A percentile compares a stretch with the other conserved stretches of the same genome.
Conservation (phyloP, 92 coral and sea anemone species). For the Umimayanthus chanpuru region DNA sequence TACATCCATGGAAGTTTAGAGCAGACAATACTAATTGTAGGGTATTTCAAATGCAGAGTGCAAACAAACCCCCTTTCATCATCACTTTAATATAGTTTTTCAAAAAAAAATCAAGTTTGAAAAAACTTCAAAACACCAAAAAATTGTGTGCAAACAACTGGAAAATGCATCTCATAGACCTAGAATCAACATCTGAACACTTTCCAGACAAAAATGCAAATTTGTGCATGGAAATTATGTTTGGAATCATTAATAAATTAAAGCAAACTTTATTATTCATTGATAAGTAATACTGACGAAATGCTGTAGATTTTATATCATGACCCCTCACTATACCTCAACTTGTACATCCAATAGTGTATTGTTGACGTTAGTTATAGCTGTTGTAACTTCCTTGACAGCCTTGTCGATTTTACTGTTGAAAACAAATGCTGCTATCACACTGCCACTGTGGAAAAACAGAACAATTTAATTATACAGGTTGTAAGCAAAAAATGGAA, state of each 20-base stretch:
- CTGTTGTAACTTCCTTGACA: slow-evolving; percentile 54
- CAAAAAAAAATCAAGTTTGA: no score
- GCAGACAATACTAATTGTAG: not conserved
- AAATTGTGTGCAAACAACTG: no score
- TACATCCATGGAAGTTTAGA: not conserved
- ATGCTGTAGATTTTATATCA: not conserved
- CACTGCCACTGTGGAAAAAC: slow-evolving; percentile 54
- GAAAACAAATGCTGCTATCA: slow-evolving; percentile 76
- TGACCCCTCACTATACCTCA: slow-evolving; percentile 32
- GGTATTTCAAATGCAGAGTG: no score
- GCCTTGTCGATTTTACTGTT: slow-evolving; percentile 60
- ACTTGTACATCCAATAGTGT: slow-evolving; percentile 57
- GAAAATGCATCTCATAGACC: no score
- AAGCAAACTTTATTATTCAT: no score
- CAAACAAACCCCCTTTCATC: no score
- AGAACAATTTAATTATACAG: not conserved
- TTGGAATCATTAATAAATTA: no score
- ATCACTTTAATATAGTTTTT: no score
- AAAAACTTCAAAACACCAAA: no score
- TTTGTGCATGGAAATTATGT: no score
- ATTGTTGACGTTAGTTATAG: slow-evolving; percentile 60
- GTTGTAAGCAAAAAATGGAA: not conserved
- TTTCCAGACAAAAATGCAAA: no score
- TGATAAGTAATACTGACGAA: not conserved
- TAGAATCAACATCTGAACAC: no score